phyloP scores from a whole-genome alignment of 2,113 vertebrate species.

The Cinclus mexicanus region DNA sequence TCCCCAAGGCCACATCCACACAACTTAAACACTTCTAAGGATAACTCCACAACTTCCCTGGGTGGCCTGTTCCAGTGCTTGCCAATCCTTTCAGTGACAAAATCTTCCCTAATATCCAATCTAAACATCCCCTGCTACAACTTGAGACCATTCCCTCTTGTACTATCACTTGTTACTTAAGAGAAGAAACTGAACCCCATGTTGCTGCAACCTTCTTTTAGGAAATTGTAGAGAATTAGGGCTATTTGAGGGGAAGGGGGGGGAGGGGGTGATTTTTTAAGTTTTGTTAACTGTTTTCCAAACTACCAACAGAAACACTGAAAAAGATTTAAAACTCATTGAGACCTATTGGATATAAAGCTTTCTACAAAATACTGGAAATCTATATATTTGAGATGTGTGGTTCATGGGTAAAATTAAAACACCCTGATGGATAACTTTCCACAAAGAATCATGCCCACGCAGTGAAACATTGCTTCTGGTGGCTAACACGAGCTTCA shows the following conservation, averaged over 20 bases:
- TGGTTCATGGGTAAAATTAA: neutral
- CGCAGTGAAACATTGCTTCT: neutral
- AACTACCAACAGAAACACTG: neutral
- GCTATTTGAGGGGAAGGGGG: rapidly evolving
- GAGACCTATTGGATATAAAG: neutral
- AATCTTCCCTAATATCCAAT: neutral
- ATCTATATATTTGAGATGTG: neutral
- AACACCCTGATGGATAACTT: neutral
- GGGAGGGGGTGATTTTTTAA: neutral
- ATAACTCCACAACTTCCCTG: neutral
- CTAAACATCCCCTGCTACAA: neutral
- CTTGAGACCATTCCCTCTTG: neutral
- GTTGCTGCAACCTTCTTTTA: neutral
- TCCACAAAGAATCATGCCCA: neutral
- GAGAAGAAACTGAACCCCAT: neutral
- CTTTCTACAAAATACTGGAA: neutral
- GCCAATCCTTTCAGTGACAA: neutral
- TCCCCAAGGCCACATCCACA: neutral
- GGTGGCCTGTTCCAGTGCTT: too few species aligned
- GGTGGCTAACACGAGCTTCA: neutral
- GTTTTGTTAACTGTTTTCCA: neutral
- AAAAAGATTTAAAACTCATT: neutral
- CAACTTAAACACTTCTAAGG: neutral
- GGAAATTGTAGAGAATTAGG: neutral
- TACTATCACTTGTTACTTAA: neutral